Percentiles rank a stretch among this genome's conserved stretches.
Evolutionary conservation across 2,797 vertebrate species (phyloP).

Genomic region (Phrynocephalus forsythii): DNA sequence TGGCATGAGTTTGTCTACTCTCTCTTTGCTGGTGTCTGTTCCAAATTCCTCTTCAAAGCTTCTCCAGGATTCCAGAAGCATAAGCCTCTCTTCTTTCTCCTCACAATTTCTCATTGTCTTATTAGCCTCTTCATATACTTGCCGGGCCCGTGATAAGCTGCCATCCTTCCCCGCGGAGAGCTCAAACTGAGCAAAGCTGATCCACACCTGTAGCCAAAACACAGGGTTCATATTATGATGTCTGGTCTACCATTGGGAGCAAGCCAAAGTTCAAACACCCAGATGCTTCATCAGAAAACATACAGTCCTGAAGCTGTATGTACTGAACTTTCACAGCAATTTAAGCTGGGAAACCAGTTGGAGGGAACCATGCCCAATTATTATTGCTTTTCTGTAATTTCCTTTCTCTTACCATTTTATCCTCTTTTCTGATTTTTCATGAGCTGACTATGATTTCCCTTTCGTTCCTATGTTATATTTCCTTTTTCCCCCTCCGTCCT

Average conservation of each 20-base stretch:
- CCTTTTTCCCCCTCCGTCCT: no score
- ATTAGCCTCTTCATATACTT: slow-evolving; percentile 95
- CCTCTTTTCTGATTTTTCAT: no score
- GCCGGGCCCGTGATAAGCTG: slow-evolving; percentile 85
- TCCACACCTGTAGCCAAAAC: slow-evolving; percentile 87
- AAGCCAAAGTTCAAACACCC: neutral
- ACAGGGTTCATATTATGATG: neutral
- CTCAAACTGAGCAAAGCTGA: slow-evolving; percentile 95
- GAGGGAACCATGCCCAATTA: no score
- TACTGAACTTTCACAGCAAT: no score
- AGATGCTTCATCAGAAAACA: neutral
- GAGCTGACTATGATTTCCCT: no score
- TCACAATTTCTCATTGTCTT: slow-evolving; percentile 92
- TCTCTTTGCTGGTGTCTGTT: slow-evolving; percentile 77
- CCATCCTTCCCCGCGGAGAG: slow-evolving; percentile 85
- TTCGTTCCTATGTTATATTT: no score
- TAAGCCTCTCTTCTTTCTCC: slow-evolving; percentile 96
- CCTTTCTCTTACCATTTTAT: no score
- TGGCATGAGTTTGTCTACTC: slow-evolving; percentile 92
- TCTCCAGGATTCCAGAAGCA: slow-evolving; percentile 95
- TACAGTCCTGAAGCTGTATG: no score
- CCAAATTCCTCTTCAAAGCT: slow-evolving; percentile 92
- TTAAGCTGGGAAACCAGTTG: no score
- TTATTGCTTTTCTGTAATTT: no score
- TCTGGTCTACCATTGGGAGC: neutral